Evolutionary conservation across 2,113 vertebrate species (phyloP).

Genomic region (Tyto alba): DNA sequence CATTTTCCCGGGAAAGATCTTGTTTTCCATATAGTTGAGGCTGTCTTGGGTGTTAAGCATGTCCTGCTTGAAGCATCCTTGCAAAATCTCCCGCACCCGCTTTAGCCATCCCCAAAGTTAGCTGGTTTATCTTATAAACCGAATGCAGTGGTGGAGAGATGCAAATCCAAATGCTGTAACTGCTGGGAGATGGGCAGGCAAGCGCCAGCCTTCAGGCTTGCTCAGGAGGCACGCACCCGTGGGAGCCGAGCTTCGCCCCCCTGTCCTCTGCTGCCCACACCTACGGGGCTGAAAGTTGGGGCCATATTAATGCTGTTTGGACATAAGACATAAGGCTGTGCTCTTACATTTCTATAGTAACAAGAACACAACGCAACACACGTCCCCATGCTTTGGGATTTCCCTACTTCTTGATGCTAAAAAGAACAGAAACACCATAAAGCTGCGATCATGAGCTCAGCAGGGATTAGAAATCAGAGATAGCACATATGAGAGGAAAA

Average conservation of each 20-base stretch:
- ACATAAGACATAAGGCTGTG: no score
- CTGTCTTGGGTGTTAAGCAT: neutral
- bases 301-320: no score
- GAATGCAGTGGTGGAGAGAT: neutral
- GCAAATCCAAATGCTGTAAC: neutral
- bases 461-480: neutral
- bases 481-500: neutral
- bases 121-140: neutral
- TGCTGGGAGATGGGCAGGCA: neutral
- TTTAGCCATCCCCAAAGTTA: neutral
- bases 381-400: neutral
- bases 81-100: neutral
- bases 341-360: neutral
- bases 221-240: neutral
- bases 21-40: neutral
- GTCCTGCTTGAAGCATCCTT: neutral
- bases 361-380: fast-evolving
- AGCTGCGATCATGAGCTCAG: neutral
- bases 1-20: neutral
- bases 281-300: neutral
- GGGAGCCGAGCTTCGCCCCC: neutral
- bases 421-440: neutral
- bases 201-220: neutral
- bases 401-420: neutral
- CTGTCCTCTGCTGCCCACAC: neutral